A percentile compares a stretch with the other conserved stretches of the same genome.
phyloP scores from a whole-genome alignment of 23 tunicate species.

The Halocynthia aurantium region DNA sequence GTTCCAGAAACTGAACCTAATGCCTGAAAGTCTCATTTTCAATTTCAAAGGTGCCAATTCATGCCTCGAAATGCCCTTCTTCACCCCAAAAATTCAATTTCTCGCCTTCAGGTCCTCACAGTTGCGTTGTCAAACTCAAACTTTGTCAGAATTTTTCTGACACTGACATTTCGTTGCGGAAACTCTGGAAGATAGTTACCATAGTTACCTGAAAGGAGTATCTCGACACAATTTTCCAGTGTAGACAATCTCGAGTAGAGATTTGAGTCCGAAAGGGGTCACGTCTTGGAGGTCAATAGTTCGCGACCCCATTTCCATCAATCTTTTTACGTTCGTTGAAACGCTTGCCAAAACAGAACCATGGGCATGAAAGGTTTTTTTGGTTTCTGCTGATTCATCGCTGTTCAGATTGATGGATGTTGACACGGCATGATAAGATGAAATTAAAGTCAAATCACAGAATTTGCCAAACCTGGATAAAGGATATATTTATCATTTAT shows the following conservation, averaged over 20 bases:
- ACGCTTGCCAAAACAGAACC: slow-evolving; percentile 10
- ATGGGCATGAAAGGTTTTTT: slow-evolving; percentile 2
- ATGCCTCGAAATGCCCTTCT: too few species aligned
- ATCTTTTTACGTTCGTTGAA: slow-evolving; percentile 7
- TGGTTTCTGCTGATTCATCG: not conserved
- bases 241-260: slow-evolving; percentile 15
- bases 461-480: slow-evolving; percentile 8
- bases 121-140: too few species aligned
- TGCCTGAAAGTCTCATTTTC: too few species aligned
- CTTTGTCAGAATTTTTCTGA: too few species aligned
- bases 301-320: slow-evolving; percentile 22
- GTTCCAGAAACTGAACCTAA: too few species aligned
- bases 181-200: too few species aligned
- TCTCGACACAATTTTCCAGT: slow-evolving; percentile 14
- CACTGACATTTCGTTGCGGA: too few species aligned
- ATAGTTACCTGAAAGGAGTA: slow-evolving; percentile 1
- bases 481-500: not conserved
- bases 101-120: too few species aligned
- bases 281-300: slow-evolving; percentile 24
- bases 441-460: slow-evolving; percentile 18
- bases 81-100: too few species aligned
- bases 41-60: too few species aligned
- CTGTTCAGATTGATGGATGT: not conserved
- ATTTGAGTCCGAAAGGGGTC: slow-evolving; percentile 11
- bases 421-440: not conserved